These are phyloP conservation scores for Lepus timidus DNA, from an alignment of 2,113 vertebrate genomes.

Conservation along the genomic window DNA sequence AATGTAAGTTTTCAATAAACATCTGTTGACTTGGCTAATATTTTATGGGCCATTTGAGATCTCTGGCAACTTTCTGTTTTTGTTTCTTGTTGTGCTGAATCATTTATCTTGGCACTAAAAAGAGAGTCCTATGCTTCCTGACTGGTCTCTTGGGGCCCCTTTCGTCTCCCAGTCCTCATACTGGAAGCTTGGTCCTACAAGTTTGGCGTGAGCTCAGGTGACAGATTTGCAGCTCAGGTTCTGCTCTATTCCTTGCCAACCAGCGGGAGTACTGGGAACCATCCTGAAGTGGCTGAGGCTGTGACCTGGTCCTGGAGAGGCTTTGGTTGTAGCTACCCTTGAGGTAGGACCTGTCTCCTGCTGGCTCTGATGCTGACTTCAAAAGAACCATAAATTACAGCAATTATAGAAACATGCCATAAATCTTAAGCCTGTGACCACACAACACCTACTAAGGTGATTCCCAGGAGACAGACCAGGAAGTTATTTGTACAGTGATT, in stretches of 20 bases:
- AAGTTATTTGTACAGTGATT: conserved; percentile 12
- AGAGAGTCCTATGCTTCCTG: not conserved
- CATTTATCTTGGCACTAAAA: not conserved
- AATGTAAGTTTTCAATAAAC: not conserved
- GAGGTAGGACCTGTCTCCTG: not conserved
- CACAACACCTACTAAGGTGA: not conserved
- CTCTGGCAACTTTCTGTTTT: conserved; percentile 41
- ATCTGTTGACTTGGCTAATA: not conserved
- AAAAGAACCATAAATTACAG: conserved; percentile 3
- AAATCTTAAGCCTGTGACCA: conserved; percentile 41
- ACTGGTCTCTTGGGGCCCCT: not conserved
- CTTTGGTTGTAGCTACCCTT: not conserved
- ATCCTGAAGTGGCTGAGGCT: not conserved
- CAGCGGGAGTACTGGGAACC: not conserved
- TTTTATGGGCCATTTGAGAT: conserved; percentile 45
- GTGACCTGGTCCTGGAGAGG: not conserved
- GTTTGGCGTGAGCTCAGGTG: not conserved
- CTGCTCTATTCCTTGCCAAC: not conserved
- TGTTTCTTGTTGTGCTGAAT: conserved; percentile 45
- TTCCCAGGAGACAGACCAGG: not conserved
- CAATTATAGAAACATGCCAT: not conserved
- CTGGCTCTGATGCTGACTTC: not conserved
- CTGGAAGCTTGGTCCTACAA: not conserved
- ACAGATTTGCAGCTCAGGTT: conserved; percentile 5
- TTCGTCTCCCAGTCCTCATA: not conserved